Evolutionary conservation across 1,140 invertebrate species (phyloP).

Genomic region (Physella acuta): DNA sequence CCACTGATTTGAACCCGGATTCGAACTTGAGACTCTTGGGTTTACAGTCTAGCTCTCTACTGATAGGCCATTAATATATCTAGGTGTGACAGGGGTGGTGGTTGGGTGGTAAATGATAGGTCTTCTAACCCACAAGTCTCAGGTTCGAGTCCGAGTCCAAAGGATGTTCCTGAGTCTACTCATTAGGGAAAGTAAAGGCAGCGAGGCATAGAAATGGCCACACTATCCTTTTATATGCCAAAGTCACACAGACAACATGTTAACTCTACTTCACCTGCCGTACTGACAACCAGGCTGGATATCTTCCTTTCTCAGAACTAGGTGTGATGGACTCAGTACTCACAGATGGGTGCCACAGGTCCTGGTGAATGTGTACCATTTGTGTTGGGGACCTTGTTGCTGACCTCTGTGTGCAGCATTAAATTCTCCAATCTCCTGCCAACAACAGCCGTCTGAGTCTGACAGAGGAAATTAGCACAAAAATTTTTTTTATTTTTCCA

Average conservation of each 20-base stretch:
- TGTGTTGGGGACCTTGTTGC: slow-evolving; percentile 16
- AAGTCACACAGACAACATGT: not conserved
- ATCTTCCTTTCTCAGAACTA: not conserved
- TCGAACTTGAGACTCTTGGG: no score
- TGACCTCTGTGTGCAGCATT: slow-evolving; percentile 73
- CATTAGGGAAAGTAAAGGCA: not conserved
- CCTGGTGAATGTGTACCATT: slow-evolving; percentile 21
- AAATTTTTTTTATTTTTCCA: no score
- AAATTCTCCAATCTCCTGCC: slow-evolving; percentile 81
- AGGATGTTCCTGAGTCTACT: not conserved
- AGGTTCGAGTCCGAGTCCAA: no score
- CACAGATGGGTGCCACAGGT: not conserved
- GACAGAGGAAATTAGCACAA: no score
- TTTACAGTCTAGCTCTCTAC: no score
- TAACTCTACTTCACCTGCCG: not conserved
- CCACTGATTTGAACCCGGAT: no score
- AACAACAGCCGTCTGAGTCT: slow-evolving; percentile 66
- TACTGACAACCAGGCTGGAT: not conserved
- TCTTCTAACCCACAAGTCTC: no score
- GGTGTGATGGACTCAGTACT: not conserved
- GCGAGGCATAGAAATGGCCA: not conserved
- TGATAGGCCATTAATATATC: no score
- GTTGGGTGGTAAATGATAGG: no score
- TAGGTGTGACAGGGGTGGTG: no score
- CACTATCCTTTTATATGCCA: not conserved